A percentile compares a stretch with the other conserved stretches of the same genome.
Conservation (phyloP, 1,140 invertebrate genomes). For the Thalassaphorura encarpata region DNA sequence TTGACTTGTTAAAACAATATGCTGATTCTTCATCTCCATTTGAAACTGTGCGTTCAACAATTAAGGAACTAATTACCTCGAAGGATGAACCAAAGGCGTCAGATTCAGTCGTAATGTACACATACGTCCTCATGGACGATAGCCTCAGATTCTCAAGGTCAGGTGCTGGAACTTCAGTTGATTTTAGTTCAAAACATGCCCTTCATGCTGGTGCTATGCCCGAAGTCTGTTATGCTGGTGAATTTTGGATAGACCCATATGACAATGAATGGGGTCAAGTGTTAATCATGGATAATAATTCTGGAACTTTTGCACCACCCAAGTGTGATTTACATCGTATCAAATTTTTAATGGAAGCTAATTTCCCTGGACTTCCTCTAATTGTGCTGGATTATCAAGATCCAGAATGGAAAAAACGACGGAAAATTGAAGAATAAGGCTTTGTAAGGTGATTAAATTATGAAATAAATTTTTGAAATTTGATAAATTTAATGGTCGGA, state of each 20-base stretch:
- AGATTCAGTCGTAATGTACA: not conserved
- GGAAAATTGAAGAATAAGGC: not conserved
- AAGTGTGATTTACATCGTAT: not conserved
- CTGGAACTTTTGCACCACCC: slow-evolving; percentile 8
- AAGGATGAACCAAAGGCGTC: not conserved
- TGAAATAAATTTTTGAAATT: too few relatives aligned
- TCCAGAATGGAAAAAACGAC: slow-evolving; percentile 1
- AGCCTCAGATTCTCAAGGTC: slow-evolving; percentile 1
- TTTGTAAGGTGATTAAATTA: too few relatives aligned
- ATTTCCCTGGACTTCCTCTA: slow-evolving; percentile 4
- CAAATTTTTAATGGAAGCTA: not conserved
- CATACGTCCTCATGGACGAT: slow-evolving; percentile 4
- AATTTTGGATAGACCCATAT: slow-evolving; percentile 2
- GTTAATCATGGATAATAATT: slow-evolving; percentile 10
- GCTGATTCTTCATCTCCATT: not conserved
- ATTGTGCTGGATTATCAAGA: slow-evolving; percentile 4
- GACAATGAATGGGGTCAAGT: not conserved
- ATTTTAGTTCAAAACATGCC: slow-evolving; percentile 9
- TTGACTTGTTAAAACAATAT: not conserved
- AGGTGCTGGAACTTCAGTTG: slow-evolving; percentile 1
- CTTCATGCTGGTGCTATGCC: slow-evolving; percentile 4
- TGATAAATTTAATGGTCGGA: too few relatives aligned
- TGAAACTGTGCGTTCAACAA: not conserved
- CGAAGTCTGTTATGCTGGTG: slow-evolving; percentile 8
- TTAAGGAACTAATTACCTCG: not conserved